Base-by-base conservation (phyloP, 2,797 vertebrate genomes). In the Coendou prehensilis region DNA sequence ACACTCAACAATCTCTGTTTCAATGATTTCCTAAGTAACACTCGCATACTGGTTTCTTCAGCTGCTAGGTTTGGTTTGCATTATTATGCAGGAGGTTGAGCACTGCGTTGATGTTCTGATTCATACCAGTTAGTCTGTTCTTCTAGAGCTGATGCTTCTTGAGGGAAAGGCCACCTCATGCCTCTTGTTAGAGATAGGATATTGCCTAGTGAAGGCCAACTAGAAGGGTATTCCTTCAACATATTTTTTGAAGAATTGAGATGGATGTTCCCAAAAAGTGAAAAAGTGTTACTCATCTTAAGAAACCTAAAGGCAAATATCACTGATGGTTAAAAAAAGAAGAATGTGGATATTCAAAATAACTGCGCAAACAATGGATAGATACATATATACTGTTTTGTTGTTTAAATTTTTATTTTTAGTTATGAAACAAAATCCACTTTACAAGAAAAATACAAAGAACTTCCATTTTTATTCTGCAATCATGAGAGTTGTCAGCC, bases 341-440 rank as follows among this genome's bases (percentile, higher is more conserved):
- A 85, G 6, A 45, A 30, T 1, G 6, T 83, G 59, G 9, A 50
- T 88, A 71, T 64, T 33, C 8, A 87, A 10, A 15, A 20, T 85
- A 86, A 79, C 52, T 75, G 2, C 57, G 69, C 22, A 81, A 91
- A 87, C 8, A 45, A 30, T 73, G 41, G 47, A 15, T 45, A 52
- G 14, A 6, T 22, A n/a, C 57, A 13, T 26, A 59, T 50, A 20
- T 30, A 56, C 45, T 64, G 54, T 52, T 89, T 67, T 76, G 28
- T 41, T 47, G 14, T 2, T 33, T 64, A 75, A 67, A 45, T 54
- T 83, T 94, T 59, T 89, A 80, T 86, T 78, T 8, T 18, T 18
- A 86, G 63, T 80, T 94, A 89, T 80, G 17, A 75, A 95, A 85
- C 23, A 92, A 92, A 88, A 4, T 64, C 14, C 15, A 22, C 14